phyloP scores from a whole-genome alignment of 2,113 vertebrate genomes.

The Nicator chloris region DNA sequence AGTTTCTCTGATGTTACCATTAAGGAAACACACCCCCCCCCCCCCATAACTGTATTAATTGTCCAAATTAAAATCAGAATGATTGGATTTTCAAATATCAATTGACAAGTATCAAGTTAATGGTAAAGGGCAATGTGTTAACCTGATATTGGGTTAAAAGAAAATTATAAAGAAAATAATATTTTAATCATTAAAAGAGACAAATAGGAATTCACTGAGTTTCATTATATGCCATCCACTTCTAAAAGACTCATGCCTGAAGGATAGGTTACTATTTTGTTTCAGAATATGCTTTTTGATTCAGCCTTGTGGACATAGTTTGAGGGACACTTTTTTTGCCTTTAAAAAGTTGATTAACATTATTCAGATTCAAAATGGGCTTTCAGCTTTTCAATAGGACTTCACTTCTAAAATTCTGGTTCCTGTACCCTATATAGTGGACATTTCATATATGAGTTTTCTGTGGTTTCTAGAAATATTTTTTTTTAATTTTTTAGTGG shows the following conservation, averaged over 20 bases:
- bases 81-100: neutral
- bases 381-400: neutral
- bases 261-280: neutral
- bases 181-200: neutral
- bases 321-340: neutral
- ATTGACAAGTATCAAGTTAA: neutral
- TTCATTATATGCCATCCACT: neutral
- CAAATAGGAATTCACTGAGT: neutral
- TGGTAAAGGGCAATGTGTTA: neutral
- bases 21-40: fast-evolving
- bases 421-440: neutral
- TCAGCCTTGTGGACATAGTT: neutral
- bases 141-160: neutral
- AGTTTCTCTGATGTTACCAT: neutral
- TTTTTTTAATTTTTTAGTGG: neutral
- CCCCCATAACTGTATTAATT: fast-evolving
- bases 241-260: neutral
- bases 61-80: neutral
- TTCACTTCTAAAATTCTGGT: neutral
- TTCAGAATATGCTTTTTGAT: neutral
- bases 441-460: neutral
- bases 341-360: neutral
- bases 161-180: neutral
- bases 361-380: neutral
- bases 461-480: neutral